These are phyloP conservation scores for Bungarus multicinctus DNA, from an alignment of 2,113 vertebrate species.

Conservation along the genomic window DNA sequence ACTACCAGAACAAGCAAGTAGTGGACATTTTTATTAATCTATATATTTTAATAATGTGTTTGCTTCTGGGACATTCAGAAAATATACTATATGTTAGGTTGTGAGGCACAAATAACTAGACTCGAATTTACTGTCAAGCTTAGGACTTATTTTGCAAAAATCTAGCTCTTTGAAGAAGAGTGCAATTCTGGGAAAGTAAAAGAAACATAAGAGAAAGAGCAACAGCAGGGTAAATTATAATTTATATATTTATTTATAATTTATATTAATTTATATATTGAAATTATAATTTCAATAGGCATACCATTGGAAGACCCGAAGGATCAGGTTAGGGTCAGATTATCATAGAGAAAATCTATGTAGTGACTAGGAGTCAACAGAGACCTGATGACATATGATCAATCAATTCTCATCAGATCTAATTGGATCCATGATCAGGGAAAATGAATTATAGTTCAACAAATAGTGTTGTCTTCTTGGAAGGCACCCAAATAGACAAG, in stretches of 20 bases:
- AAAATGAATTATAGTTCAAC: background rate
- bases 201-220: background rate
- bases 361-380: background rate
- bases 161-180: background rate
- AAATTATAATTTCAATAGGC: background rate
- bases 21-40: background rate
- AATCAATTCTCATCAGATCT: background rate
- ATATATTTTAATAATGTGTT: background rate
- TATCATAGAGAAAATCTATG: background rate
- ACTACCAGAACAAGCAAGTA: slow-evolving; percentile 14
- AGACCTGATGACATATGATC: background rate
- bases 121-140: background rate
- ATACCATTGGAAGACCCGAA: background rate
- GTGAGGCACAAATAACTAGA: background rate
- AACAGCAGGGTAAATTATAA: background rate
- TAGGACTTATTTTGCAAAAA: background rate
- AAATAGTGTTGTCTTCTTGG: background rate
- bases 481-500: background rate
- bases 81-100: background rate
- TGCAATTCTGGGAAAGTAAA: background rate
- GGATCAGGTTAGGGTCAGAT: background rate
- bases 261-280: too few species aligned
- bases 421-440: background rate
- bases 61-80: background rate
- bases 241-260: too few species aligned